Conservation (phyloP, 2,888 invertebrate species). For the Tridacna gigas region DNA sequence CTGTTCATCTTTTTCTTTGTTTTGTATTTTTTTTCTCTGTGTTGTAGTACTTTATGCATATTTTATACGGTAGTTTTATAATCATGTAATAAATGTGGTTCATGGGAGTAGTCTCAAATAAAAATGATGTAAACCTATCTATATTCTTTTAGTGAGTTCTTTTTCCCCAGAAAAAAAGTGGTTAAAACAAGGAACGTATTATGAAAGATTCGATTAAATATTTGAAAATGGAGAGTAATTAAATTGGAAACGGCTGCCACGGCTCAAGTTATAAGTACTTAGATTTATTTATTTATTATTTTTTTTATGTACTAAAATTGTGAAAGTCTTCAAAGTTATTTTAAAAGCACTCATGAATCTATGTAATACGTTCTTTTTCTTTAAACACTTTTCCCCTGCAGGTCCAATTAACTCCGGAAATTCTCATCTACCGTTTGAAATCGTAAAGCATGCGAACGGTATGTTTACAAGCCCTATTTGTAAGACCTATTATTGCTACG, state of each 20-base stretch:
- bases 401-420: slow-evolving; percentile 32
- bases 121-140: no score
- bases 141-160: no score
- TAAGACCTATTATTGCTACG: slow-evolving; percentile 24
- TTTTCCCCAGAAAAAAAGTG: no score
- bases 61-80: no score
- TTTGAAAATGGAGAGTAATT: slow-evolving; percentile 18
- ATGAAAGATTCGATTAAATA: not conserved
- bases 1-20: no score
- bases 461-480: slow-evolving; percentile 19
- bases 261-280: slow-evolving; percentile 4
- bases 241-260: slow-evolving; percentile 13
- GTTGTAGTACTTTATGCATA: no score
- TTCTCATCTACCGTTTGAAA: slow-evolving; percentile 11
- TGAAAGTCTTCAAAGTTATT: not conserved
- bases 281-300: not conserved
- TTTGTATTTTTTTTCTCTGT: no score
- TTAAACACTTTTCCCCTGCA: not conserved
- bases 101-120: no score
- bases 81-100: no score
- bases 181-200: no score
- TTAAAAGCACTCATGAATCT: not conserved
- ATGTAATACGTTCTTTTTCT: not conserved
- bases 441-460: slow-evolving; percentile 14
- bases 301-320: not conserved